Percentiles rank a stretch among this genome's conserved stretches.
phyloP scores from a whole-genome alignment of 2,113 vertebrate genomes.

The Oriolus oriolus region DNA sequence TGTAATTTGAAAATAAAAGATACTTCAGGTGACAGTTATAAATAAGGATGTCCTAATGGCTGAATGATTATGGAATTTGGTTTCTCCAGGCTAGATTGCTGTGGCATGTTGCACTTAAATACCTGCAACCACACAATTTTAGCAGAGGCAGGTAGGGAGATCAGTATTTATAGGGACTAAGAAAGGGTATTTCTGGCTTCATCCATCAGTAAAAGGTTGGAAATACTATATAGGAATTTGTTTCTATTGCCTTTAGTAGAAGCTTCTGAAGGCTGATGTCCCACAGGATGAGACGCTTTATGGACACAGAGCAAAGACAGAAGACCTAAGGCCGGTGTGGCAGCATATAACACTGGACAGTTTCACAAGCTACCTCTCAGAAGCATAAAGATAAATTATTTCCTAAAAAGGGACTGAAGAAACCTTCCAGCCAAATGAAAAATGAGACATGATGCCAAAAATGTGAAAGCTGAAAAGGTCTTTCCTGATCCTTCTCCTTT shows the following conservation, averaged over 20 bases:
- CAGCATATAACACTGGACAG: not conserved
- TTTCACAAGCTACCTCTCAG: not conserved
- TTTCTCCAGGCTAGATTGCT: not conserved
- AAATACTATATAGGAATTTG: not conserved
- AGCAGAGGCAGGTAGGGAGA: fast-evolving
- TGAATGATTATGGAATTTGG: not conserved
- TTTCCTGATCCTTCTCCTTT: not conserved
- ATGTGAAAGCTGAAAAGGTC: not conserved
- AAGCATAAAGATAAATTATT: not conserved
- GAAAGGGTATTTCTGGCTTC: not conserved
- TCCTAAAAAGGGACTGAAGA: not conserved
- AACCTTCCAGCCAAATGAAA: not conserved
- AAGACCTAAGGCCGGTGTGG: not conserved
- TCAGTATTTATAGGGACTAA: not conserved
- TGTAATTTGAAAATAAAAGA: not conserved
- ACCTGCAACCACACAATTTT: not conserved
- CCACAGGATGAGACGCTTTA: not conserved
- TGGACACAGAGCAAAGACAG: not conserved
- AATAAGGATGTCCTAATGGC: not conserved
- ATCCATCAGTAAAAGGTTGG: not conserved
- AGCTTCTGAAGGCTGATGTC: not conserved
- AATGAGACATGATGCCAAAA: not conserved
- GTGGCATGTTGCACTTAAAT: not conserved
- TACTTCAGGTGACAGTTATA: not conserved
- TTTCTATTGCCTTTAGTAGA: not conserved